A percentile compares a stretch with the other conserved stretches of the same genome.
Evolutionary conservation across 2,888 invertebrate genomes (phyloP).

Genomic region (Hemicrepidius hirtus): DNA sequence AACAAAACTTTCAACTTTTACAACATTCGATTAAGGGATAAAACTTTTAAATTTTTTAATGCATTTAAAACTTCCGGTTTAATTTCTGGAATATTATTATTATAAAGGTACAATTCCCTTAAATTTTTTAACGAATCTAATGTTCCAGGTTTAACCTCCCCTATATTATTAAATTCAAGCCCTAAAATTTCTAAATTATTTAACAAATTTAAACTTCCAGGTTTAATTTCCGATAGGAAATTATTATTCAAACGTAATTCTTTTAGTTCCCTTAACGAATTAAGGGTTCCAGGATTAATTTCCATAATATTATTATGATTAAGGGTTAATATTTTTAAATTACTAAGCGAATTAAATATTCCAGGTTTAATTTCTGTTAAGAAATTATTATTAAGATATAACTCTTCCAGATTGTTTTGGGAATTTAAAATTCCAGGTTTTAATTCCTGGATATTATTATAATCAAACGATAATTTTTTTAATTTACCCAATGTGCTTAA

Average conservation of each 20-base stretch:
- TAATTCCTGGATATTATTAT: not conserved
- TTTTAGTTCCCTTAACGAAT: not conserved
- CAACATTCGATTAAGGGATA: not conserved
- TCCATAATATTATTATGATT: not conserved
- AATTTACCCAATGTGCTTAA: not conserved
- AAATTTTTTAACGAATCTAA: not conserved
- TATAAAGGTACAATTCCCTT: constrained; percentile 3
- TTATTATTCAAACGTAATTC: constrained; percentile 7
- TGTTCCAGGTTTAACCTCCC: not conserved
- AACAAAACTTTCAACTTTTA: no score
- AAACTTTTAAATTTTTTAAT: not conserved
- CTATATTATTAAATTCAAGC: not conserved
- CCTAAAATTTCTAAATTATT: not conserved
- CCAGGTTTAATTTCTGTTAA: not conserved
- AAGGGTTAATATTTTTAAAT: not conserved
- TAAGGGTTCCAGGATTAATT: not conserved
- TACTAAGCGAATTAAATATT: not conserved
- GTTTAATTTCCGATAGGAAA: not conserved
- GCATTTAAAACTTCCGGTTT: not conserved
- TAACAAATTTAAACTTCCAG: not conserved
- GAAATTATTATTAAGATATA: not conserved
- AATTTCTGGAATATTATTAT: not conserved
- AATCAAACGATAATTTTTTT: not conserved
- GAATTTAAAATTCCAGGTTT: not conserved
- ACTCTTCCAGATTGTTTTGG: not conserved